Evolutionary conservation across 2,113 vertebrate genomes (phyloP), one percentile per base, ranked within the genome.

Genomic region (Columba livia): DNA sequence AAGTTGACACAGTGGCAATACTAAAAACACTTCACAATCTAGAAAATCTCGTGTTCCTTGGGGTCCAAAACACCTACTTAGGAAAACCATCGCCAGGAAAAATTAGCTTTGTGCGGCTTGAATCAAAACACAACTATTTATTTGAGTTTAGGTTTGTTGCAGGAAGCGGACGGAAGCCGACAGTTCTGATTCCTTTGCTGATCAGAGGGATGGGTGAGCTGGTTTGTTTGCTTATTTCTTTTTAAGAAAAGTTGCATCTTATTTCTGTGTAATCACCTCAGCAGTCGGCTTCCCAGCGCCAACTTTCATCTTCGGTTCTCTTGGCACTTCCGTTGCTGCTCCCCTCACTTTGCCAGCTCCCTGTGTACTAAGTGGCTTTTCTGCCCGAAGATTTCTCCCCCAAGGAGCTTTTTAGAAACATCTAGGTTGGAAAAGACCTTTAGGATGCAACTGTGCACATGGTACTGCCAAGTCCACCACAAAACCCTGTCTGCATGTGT

Each of bases 111-210:
- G 38, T 93, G 79, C 90, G 79, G 82, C 74, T 94, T 91, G 66
- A 93, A 88, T 89, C 71, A 88, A 75, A 86, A 81, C 51, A 13
- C 94, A 83, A 90, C 60, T 54, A 48, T 90, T 89, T 81, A 70
- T 92, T 92, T 72, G 29, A 90, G 75, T 74, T 88, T 65, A 69
- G 36, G 13, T 65, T 96, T 90, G 81, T 90, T 79, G 44, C 47
- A 26, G 0, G 0, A 84, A 53, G 72, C 3, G 9, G 69, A 89
- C 95, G 77, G 90, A 87, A 92, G 79, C 78, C 79, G 92, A 58
- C 86, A 61, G 88, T 81, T 92, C 53, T 92, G 94, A 93, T 96
- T 96, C 94, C 95, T 91, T 93, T 86, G 82, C 32, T 92, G 91
- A 92, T 74, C 80, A 79, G 65, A 87, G 26, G 19, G 26, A 60